Evolutionary conservation across 2,888 invertebrate genomes (phyloP), one percentile per base, ranked within the genome.

Genomic region (Furcula furcula): DNA sequence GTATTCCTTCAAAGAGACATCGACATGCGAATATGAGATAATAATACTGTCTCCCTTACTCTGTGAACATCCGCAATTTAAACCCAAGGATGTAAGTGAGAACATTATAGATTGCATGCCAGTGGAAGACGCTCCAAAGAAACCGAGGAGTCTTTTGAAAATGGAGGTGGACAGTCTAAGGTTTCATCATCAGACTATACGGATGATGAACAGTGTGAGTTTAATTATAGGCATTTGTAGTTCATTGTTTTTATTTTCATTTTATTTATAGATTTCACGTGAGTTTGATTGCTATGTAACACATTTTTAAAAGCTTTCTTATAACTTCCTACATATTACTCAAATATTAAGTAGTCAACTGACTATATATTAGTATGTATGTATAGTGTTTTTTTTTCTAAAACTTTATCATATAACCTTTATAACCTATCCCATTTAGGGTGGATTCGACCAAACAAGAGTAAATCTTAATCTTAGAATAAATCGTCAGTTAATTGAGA

Each of bases 11-110:
- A 98, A 98, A 67, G 98, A 98, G 78, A 95, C 94, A 0, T 94
- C 97, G 0, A 97, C 96, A 0, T 99, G 99, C 69, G 95, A 97
- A 75, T 99, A 99, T 72, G 98, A 98, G 80, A 94, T 91, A 4
- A 92, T 98, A 7, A 94, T 99, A 7, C 87, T 98, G 12, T 96
- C 98, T 0, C 94, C 96, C 0, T 79, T 94, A 6, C 88, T 99
- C 0, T 99, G 99, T 67, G 89, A 90, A 19, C 98, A 98, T 88
- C 98, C 98, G 0, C 92, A 93, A 41, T 99, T 95, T 66, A 94
- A 93, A 59, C 93, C 95, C 0, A 92, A 93, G 64, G 94, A 95
- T 55, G 91, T 93, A 2, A 94, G 92, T 9, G 95, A 96, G 69
- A 93, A 95, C 57, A 83, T 91, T 12, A 95, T 97, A 14, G 93